phyloP scores from a whole-genome alignment of 2,888 invertebrate species.

The Drosophila atripex region DNA sequence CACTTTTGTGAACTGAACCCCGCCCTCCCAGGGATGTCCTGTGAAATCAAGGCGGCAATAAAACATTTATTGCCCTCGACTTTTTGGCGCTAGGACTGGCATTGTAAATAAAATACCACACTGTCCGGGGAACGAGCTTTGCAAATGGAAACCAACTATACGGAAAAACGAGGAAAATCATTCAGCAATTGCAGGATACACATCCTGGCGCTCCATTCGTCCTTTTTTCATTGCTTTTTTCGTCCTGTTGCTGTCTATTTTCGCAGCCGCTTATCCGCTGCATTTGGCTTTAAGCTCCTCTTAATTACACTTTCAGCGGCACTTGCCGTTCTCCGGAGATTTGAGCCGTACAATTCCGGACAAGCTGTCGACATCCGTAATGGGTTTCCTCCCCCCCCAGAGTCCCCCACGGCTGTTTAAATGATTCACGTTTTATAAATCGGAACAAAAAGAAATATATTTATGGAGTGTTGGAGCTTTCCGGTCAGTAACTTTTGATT shows the following conservation, averaged over 20 bases:
- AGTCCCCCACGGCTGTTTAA: not conserved
- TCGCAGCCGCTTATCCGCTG: slow-evolving; percentile 32
- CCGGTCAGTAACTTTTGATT: slow-evolving; percentile 48
- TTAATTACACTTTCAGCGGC: slow-evolving; percentile 50
- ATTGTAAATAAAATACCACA: slow-evolving; percentile 26
- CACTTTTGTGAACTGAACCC: not conserved
- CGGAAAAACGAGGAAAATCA: slow-evolving; percentile 25
- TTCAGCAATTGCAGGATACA: slow-evolving; percentile 12
- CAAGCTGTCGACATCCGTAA: slow-evolving; percentile 22
- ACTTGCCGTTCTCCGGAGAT: slow-evolving; percentile 18
- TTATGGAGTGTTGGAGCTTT: slow-evolving; percentile 29
- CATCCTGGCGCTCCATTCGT: not conserved
- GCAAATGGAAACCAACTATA: slow-evolving; percentile 17
- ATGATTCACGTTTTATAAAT: slow-evolving; percentile 9
- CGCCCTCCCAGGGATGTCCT: not conserved
- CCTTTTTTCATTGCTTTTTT: slow-evolving; percentile 2
- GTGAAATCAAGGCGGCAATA: slow-evolving; percentile 53
- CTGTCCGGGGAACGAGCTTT: not conserved
- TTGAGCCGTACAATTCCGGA: slow-evolving; percentile 6
- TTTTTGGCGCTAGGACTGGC: slow-evolving; percentile 57
- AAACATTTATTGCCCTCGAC: slow-evolving; percentile 70
- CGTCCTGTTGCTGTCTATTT: slow-evolving; percentile 7
- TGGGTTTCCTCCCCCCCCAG: slow-evolving; percentile 1
- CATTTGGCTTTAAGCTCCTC: slow-evolving; percentile 43
- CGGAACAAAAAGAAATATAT: slow-evolving; percentile 20